These are phyloP conservation scores for Hololepta plana DNA, from an alignment of 2,888 invertebrate genomes.

Conservation along the genomic window DNA sequence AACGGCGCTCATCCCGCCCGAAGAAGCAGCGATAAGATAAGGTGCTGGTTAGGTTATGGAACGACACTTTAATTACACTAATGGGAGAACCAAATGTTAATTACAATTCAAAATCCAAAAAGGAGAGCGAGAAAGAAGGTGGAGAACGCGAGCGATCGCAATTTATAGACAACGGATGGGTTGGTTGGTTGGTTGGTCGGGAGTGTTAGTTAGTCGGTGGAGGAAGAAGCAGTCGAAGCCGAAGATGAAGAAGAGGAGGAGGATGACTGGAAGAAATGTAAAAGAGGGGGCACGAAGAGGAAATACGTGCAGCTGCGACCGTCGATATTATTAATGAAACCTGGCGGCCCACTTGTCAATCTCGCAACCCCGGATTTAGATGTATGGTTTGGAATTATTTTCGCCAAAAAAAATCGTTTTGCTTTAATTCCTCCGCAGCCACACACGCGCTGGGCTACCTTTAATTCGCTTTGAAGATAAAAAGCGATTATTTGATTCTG, in stretches of 20 bases:
- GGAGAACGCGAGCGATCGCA: slow-evolving; percentile 16
- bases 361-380: too few species aligned
- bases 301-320: slow-evolving; percentile 25
- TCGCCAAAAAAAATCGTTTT: too few species aligned
- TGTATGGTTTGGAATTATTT: too few species aligned
- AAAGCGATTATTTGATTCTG: too few species aligned
- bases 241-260: slow-evolving; percentile 3
- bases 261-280: slow-evolving; percentile 15
- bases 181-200: slow-evolving; percentile 4
- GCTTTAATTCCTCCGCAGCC: too few species aligned
- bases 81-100: slow-evolving; percentile 59
- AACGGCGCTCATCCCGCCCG: slow-evolving; percentile 18
- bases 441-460: too few species aligned
- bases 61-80: slow-evolving; percentile 61
- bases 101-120: slow-evolving; percentile 50
- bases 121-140: slow-evolving; percentile 25
- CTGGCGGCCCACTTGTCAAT: too few species aligned
- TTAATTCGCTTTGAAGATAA: too few species aligned
- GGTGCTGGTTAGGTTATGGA: slow-evolving; percentile 36
- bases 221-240: slow-evolving; percentile 3
- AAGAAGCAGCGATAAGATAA: slow-evolving; percentile 28
- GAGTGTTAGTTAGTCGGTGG: slow-evolving; percentile 2
- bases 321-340: slow-evolving; percentile 27
- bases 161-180: slow-evolving; percentile 20
- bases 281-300: too few species aligned